Evolutionary conservation across 2,888 invertebrate species (phyloP).

Genomic region (Ptilodon capucinus): DNA sequence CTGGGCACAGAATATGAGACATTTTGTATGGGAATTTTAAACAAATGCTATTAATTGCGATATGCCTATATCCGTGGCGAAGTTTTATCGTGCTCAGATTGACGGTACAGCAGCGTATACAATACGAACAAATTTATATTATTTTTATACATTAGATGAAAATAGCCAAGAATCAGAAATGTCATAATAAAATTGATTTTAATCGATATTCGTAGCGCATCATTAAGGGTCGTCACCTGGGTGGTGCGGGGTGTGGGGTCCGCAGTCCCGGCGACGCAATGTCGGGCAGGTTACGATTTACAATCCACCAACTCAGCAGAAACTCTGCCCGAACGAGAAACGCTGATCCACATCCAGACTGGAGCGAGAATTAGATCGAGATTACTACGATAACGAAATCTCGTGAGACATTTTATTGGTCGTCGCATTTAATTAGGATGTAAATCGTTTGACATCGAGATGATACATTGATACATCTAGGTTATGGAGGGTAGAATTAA

Average conservation of each 20-base stretch:
- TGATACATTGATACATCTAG: slow-evolving; percentile 7
- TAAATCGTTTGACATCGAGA: slow-evolving; percentile 37
- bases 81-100: too few species aligned
- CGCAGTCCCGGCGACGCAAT: slow-evolving; percentile 69
- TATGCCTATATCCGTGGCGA: too few species aligned
- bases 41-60: too few species aligned
- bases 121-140: too few species aligned
- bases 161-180: too few species aligned
- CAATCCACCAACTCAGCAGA: slow-evolving; percentile 81
- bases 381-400: slow-evolving; percentile 62
- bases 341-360: slow-evolving; percentile 76
- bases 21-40: too few species aligned
- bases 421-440: slow-evolving; percentile 55
- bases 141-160: too few species aligned
- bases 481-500: too few species aligned
- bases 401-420: slow-evolving; percentile 60
- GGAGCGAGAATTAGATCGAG: slow-evolving; percentile 77
- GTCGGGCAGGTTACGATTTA: slow-evolving; percentile 83
- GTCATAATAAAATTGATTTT: slow-evolving; percentile 4
- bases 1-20: too few species aligned
- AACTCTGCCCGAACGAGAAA: slow-evolving; percentile 72
- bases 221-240: slow-evolving; percentile 75
- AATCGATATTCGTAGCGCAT: slow-evolving; percentile 19
- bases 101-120: too few species aligned
- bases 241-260: slow-evolving; percentile 52